Evolutionary conservation across 2,113 vertebrate genomes (phyloP).

Genomic region (Gorsachius goisagi): DNA sequence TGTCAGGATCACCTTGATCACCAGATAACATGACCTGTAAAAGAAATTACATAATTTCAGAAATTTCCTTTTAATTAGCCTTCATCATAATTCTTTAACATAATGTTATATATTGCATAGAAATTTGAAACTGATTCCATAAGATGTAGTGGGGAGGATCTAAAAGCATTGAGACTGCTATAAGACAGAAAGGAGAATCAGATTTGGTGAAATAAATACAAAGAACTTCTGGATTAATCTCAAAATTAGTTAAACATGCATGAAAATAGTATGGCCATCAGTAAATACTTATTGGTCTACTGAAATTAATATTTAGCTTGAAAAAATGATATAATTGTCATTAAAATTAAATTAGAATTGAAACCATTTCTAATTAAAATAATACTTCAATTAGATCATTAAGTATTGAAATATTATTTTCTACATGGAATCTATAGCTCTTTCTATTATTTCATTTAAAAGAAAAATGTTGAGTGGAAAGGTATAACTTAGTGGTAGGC

Average conservation of each 20-base stretch:
- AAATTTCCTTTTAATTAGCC: background rate
- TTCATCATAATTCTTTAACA: background rate
- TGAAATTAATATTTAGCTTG: background rate
- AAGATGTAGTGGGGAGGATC: rapidly evolving
- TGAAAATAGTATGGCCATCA: background rate
- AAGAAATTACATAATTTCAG: background rate
- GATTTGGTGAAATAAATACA: background rate
- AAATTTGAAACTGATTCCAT: background rate
- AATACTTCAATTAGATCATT: background rate
- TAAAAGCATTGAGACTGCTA: background rate
- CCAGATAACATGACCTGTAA: background rate
- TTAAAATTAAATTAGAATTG: background rate
- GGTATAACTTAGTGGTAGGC: background rate
- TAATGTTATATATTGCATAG: background rate
- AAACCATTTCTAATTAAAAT: background rate
- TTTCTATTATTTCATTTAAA: background rate
- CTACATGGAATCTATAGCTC: background rate
- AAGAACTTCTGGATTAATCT: background rate
- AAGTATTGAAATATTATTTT: background rate
- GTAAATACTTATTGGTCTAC: background rate
- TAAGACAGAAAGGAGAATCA: background rate
- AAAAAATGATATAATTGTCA: background rate
- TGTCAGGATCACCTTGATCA: background rate
- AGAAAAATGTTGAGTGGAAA: background rate
- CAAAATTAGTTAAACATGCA: background rate